Evolutionary conservation across 2,888 invertebrate species (phyloP).

Genomic region (Eubasilissa splendida): DNA sequence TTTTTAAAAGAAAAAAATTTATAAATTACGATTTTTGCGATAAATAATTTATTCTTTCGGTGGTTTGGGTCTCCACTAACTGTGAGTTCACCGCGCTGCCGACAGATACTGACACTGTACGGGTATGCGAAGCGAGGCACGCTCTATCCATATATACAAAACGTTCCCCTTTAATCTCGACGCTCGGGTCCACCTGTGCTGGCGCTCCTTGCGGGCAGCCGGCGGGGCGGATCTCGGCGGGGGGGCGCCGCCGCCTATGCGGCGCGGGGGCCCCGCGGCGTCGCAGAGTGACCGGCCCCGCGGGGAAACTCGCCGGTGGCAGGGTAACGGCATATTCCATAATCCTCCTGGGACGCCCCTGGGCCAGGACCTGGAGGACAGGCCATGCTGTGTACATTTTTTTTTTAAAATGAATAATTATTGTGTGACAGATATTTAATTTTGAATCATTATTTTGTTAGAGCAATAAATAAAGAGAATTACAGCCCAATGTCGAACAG

Average conservation of each 20-base stretch:
- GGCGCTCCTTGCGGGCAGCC: constrained; percentile 2
- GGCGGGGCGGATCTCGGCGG: constrained; percentile 15
- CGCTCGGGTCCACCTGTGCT: constrained; percentile 5
- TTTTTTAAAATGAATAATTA: neutral
- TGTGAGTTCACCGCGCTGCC: neutral
- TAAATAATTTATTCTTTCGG: neutral
- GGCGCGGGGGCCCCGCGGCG: constrained; percentile 29
- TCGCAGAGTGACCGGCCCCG: constrained; percentile 1
- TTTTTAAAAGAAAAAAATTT: too few species aligned
- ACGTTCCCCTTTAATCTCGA: neutral
- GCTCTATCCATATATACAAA: constrained; percentile 11
- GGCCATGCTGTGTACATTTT: constrained; percentile 38
- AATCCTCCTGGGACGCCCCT: constrained; percentile 36
- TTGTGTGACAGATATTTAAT: neutral
- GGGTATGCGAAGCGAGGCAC: neutral
- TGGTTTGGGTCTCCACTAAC: neutral
- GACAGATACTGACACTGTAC: constrained; percentile 1
- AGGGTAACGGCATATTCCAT: constrained; percentile 35
- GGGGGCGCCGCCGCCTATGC: constrained; percentile 22
- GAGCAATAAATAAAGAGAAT: too few species aligned
- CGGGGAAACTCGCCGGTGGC: neutral
- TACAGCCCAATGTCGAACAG: too few species aligned
- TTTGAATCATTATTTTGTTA: neutral
- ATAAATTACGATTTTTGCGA: too few species aligned
- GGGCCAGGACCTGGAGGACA: constrained; percentile 33